phyloP scores from a whole-genome alignment of 2,113 vertebrate genomes.

The Muscicapa adusta region DNA sequence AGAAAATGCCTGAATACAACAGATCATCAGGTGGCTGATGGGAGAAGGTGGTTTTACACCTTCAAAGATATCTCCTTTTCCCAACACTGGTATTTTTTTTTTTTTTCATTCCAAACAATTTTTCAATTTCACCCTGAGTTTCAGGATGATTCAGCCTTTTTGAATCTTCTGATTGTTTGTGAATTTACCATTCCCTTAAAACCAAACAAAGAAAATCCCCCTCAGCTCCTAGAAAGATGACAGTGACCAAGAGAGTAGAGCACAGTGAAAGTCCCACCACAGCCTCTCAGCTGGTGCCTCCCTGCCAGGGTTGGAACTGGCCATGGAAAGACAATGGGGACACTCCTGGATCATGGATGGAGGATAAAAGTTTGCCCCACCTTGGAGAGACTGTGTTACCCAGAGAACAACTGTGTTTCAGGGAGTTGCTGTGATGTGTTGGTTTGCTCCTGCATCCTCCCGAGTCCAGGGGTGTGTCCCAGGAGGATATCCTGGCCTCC shows the following conservation, averaged over 20 bases:
- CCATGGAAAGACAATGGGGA: background rate
- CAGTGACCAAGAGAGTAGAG: background rate
- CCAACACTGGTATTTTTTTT: background rate
- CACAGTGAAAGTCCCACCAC: background rate
- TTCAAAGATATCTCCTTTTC: background rate
- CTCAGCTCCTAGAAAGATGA: background rate
- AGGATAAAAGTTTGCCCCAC: background rate
- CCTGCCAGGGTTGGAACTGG: background rate
- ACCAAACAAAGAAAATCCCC: background rate
- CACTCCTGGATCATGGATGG: background rate
- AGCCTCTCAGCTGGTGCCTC: background rate
- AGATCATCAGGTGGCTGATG: background rate
- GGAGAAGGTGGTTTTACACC: background rate
- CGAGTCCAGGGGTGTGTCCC: background rate
- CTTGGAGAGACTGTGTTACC: background rate
- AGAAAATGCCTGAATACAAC: background rate
- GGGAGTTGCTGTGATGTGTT: background rate
- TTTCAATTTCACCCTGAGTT: background rate
- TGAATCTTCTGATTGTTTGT: background rate
- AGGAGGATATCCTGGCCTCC: background rate
- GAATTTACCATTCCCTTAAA: background rate
- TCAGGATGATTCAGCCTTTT: conserved; percentile 42
- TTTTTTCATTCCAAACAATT: background rate
- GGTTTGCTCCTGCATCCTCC: background rate
- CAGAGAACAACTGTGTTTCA: background rate